phyloP scores from a whole-genome alignment of 2,888 invertebrate genomes.

The Acanthacorydalis orientalis region DNA sequence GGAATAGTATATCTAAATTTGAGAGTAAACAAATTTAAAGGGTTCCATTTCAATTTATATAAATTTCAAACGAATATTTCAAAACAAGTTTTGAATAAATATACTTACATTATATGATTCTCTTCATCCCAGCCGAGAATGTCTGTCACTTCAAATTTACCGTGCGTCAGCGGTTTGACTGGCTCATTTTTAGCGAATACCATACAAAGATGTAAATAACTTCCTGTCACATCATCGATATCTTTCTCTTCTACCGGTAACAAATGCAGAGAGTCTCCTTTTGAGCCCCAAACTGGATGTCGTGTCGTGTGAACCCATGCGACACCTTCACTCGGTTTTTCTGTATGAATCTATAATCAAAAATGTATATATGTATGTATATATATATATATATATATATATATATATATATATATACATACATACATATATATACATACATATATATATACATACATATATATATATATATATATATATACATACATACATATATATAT shows the following conservation, averaged over 20 bases:
- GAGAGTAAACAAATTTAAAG: not conserved
- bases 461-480: too few species aligned
- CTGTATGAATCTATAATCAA: constrained; percentile 17
- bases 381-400: too few species aligned
- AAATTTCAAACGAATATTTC: too few species aligned
- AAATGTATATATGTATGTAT: too few species aligned
- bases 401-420: too few species aligned
- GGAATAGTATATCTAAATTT: too few species aligned
- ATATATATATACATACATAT: too few species aligned
- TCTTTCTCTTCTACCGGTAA: constrained; percentile 21
- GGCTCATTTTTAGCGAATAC: constrained; percentile 19
- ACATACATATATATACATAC: too few species aligned
- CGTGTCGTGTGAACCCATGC: constrained; percentile 18
- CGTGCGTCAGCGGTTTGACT: constrained; percentile 45
- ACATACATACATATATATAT: too few species aligned
- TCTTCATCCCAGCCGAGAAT: constrained; percentile 63
- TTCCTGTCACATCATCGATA: constrained; percentile 38
- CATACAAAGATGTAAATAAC: constrained; percentile 37
- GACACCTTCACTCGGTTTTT: constrained; percentile 24
- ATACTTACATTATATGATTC: constrained; percentile 45
- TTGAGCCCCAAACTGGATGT: not conserved
- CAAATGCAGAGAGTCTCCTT: constrained; percentile 5
- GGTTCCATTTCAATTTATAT: not conserved
- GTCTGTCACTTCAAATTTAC: constrained; percentile 55
- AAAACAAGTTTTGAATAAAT: not conserved